Evolutionary conservation across 2,888 invertebrate genomes (phyloP).

Genomic region (Apamea anceps): DNA sequence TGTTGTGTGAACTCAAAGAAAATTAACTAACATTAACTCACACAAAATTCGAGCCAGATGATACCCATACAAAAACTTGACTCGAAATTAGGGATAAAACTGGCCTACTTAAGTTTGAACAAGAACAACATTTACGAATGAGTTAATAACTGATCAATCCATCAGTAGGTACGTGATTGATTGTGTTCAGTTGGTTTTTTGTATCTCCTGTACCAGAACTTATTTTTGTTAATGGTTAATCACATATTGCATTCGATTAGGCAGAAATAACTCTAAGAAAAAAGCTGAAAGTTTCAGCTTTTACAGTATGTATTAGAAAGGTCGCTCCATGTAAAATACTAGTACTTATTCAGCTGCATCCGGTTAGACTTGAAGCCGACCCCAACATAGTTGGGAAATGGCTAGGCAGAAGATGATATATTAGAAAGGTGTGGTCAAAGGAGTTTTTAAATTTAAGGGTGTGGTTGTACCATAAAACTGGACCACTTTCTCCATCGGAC

Average conservation of each 20-base stretch:
- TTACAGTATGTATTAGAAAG: neutral
- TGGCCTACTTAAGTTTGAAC: slow-evolving; percentile 18
- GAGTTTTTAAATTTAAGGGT: too few relatives aligned
- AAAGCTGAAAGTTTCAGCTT: neutral
- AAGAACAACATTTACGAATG: slow-evolving; percentile 42
- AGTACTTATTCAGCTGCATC: too few relatives aligned
- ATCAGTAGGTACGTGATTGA: slow-evolving; percentile 79
- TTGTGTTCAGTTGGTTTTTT: slow-evolving; percentile 60
- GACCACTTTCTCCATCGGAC: too few relatives aligned
- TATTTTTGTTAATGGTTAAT: slow-evolving; percentile 41
- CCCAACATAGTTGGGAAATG: too few relatives aligned
- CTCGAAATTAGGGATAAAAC: slow-evolving; percentile 1
- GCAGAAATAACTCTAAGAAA: neutral
- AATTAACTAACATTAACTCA: neutral
- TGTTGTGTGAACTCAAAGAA: neutral
- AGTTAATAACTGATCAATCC: slow-evolving; percentile 68
- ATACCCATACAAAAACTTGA: neutral
- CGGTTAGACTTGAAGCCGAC: too few relatives aligned
- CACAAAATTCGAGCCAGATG: neutral
- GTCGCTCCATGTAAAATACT: too few relatives aligned
- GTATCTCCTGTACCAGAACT: neutral
- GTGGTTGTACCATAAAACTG: too few relatives aligned
- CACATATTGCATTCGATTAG: slow-evolving; percentile 1
- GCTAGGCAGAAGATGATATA: too few relatives aligned
- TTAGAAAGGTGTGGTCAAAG: too few relatives aligned